These are phyloP conservation scores for Heteromurus nitidus DNA, from an alignment of 2,888 invertebrate genomes.

Conservation along the genomic window DNA sequence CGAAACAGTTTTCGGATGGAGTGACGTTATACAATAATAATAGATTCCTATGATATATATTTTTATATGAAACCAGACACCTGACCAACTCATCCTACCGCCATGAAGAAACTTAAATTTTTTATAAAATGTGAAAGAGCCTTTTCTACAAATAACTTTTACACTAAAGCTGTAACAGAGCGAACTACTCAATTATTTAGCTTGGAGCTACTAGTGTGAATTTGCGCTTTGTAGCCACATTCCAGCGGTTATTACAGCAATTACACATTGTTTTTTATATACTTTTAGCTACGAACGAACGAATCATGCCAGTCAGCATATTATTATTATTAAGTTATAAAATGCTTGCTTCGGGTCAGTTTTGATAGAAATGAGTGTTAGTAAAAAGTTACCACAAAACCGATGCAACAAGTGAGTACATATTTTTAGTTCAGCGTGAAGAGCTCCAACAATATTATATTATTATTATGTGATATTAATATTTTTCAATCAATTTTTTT, in stretches of 20 bases:
- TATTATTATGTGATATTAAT: no score
- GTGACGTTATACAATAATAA: no score
- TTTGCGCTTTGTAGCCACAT: slow-evolving; percentile 8
- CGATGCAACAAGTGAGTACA: slow-evolving; percentile 28
- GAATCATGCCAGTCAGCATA: slow-evolving; percentile 22
- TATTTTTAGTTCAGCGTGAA: slow-evolving; percentile 42
- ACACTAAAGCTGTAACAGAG: neutral
- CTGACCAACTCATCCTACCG: no score
- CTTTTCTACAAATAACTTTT: neutral
- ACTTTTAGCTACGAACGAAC: neutral
- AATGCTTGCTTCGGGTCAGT: slow-evolving; percentile 66
- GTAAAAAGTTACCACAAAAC: slow-evolving; percentile 55
- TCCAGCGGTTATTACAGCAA: slow-evolving; percentile 18
- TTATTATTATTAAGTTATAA: slow-evolving; percentile 42
- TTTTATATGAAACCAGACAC: no score
- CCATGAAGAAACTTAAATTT: no score
- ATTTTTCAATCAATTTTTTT: no score
- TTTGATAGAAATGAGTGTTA: slow-evolving; percentile 50
- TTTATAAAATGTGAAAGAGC: slow-evolving; percentile 10
- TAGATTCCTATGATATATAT: no score
- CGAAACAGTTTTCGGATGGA: no score
- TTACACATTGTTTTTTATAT: neutral
- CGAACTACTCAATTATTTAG: slow-evolving; percentile 30
- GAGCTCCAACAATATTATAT: no score
- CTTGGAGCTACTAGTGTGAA: neutral